Evolutionary conservation across 2,888 invertebrate species (phyloP).

Genomic region (Acronicta leporina): DNA sequence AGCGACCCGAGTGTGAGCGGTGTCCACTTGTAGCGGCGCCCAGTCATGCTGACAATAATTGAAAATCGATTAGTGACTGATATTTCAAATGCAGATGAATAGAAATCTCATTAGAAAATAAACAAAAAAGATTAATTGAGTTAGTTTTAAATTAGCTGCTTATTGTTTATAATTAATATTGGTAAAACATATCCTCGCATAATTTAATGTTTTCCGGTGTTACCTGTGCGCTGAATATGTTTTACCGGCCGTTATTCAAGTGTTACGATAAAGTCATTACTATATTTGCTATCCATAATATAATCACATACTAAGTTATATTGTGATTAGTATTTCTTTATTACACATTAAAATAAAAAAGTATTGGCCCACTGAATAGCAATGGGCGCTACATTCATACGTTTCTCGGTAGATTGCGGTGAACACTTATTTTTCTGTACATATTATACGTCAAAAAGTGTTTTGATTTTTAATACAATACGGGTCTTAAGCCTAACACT

Average conservation of each 20-base stretch:
- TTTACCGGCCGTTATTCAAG: slow-evolving; percentile 30
- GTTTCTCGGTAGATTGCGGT: slow-evolving; percentile 55
- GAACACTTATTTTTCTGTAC: slow-evolving; percentile 57
- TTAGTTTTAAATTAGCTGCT: slow-evolving; percentile 83
- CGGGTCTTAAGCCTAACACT: slow-evolving; percentile 66
- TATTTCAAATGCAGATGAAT: slow-evolving; percentile 76
- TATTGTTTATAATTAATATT: slow-evolving; percentile 76
- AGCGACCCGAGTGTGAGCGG: slow-evolving; percentile 17
- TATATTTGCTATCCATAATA: slow-evolving; percentile 57
- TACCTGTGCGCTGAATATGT: slow-evolving; percentile 42
- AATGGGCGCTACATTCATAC: slow-evolving; percentile 36
- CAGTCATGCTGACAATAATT: slow-evolving; percentile 69
- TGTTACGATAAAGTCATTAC: slow-evolving; percentile 58
- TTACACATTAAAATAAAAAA: slow-evolving; percentile 44
- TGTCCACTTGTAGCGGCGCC: slow-evolving; percentile 40
- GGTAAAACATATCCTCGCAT: slow-evolving; percentile 62
- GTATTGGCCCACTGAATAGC: slow-evolving; percentile 42
- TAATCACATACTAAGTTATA: slow-evolving; percentile 55
- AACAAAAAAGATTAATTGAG: slow-evolving; percentile 77
- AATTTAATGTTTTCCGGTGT: slow-evolving; percentile 28
- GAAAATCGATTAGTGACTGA: slow-evolving; percentile 75
- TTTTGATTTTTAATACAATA: slow-evolving; percentile 63
- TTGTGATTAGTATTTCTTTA: slow-evolving; percentile 52
- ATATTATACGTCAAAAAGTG: slow-evolving; percentile 48
- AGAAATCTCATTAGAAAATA: slow-evolving; percentile 85